These are phyloP conservation scores for Bolinopsis microptera DNA, from an alignment of 37 sponge, comb jelly and placozoan species.

Conservation along the genomic window DNA sequence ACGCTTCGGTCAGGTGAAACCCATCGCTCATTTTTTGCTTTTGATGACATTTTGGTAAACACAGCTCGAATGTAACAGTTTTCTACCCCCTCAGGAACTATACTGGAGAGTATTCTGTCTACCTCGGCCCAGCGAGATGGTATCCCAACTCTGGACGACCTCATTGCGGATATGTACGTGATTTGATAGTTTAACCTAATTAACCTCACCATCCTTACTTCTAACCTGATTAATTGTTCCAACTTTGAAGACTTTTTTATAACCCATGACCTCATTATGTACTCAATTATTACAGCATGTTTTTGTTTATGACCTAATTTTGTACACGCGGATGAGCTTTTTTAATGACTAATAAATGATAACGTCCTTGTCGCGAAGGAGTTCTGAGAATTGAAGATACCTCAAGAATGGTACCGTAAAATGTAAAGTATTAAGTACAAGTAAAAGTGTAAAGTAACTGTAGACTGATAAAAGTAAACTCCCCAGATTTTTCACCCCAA, in stretches of 20 bases:
- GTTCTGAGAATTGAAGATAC: background rate
- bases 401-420: background rate
- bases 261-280: background rate
- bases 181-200: background rate
- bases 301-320: too few species aligned
- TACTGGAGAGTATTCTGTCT: slow-evolving; percentile 26
- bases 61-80: background rate
- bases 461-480: background rate
- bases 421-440: background rate
- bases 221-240: background rate
- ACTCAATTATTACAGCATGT: too few species aligned
- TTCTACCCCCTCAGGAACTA: background rate
- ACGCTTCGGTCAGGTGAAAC: background rate
- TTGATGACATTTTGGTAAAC: too few species aligned
- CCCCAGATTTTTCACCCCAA: slow-evolving; percentile 35
- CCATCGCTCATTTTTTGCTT: too few species aligned
- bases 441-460: background rate
- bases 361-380: background rate
- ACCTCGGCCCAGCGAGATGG: slow-evolving; percentile 10
- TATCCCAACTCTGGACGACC: background rate
- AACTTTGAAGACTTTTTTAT: background rate
- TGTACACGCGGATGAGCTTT: too few species aligned
- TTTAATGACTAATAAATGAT: too few species aligned
- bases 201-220: background rate
- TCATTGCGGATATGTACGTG: slow-evolving; percentile 29